These are phyloP conservation scores for Augochlora pura DNA, from an alignment of 1,140 invertebrate genomes.

Conservation along the genomic window DNA sequence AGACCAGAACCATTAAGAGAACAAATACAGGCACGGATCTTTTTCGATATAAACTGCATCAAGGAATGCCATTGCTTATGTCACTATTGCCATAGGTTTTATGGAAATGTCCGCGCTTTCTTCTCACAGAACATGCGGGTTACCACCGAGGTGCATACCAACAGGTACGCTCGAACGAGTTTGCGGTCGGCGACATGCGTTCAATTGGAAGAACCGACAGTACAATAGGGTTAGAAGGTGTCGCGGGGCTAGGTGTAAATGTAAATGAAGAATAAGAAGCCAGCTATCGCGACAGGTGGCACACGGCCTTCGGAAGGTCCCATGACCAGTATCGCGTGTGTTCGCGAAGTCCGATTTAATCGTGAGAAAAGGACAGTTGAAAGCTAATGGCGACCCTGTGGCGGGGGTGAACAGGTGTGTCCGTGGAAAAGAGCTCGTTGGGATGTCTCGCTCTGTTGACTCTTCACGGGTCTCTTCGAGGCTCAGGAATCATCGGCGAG, in stretches of 20 bases:
- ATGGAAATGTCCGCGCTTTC: no score
- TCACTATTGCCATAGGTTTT: no score
- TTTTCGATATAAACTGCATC: no score
- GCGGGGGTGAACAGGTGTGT: constrained; percentile 59
- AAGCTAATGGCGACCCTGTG: constrained; percentile 21
- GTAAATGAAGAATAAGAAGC: constrained; percentile 15
- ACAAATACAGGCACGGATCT: no score
- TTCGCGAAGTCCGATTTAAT: constrained; percentile 65
- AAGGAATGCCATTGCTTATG: no score
- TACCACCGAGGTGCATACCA: no score
- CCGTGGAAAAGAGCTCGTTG: constrained; percentile 42
- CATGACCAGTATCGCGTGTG: constrained; percentile 57
- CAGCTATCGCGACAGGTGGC: constrained; percentile 62
- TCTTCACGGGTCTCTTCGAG: constrained; percentile 30
- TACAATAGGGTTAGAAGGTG: background rate
- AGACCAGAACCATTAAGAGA: no score
- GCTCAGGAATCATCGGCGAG: constrained; percentile 1
- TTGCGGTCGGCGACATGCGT: background rate
- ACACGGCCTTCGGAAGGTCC: constrained; percentile 72
- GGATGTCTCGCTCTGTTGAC: constrained; percentile 56
- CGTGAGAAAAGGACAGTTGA: constrained; percentile 64
- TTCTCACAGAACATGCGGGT: no score
- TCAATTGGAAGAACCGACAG: background rate
- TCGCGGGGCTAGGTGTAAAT: background rate
- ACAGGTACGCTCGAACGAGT: background rate